Evolutionary conservation across 2,797 vertebrate genomes (phyloP), one percentile per base, ranked within the genome.

Genomic region (Zalophus californianus): DNA sequence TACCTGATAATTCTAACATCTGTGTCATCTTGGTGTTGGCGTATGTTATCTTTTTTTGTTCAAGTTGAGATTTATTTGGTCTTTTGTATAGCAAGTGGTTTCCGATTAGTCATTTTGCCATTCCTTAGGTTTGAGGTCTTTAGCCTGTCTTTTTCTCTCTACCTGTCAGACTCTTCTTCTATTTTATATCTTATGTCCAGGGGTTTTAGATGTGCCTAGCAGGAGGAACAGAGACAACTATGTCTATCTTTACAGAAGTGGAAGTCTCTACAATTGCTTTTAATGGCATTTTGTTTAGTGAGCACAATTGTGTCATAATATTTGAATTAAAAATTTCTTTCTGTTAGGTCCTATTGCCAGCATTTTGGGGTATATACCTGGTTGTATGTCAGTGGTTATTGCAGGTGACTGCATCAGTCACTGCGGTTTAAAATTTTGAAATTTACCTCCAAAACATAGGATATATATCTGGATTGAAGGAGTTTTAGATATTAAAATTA

Each of bases 331-430:
- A 64, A 52, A 5, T 1, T 35, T 56, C 4, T 78, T 86, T 94
- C 18, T 18, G 91, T 80, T 98, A 99, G 99, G 99, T 97, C 99
- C 99, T 11, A 96, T 99, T 77, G 99, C 99, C 99, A 99, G 99
- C 62, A 97, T 99, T 92, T 95, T 99, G 92, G 99, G 99, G 18
- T 99, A 98, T 88, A 99, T 98, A 91, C 99, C 98, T 78, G 99
- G 99, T 96, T 99, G 99, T 98, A 99, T 99, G 12, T 99, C 99
- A 0, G 97, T 99, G 66, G 99, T 99, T 54, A 99, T 99, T n/a
- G 68, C 98, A 0, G 99, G 99, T 58, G 99, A 99, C 87, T 96
- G 99, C 56, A 98, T 99, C 97, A 99, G 99, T 96, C 98, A 0
- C 41, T 98, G 38, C 98, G 99, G 3, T 99, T 99, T 99, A 98